Evolutionary conservation across 2,113 vertebrate species (phyloP).

Genomic region (Gymnobelideus leadbeateri): DNA sequence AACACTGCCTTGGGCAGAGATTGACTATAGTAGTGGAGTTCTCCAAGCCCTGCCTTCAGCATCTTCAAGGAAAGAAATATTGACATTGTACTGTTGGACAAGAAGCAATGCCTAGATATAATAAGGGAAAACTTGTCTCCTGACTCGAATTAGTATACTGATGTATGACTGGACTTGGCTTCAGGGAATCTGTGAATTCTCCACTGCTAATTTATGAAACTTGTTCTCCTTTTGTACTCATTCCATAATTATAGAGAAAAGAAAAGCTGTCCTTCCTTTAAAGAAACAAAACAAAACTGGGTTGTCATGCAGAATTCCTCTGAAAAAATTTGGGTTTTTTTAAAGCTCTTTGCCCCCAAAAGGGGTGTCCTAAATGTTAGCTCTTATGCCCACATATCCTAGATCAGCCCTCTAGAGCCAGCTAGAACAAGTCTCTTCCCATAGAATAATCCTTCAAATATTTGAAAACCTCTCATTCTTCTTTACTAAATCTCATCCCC

Average conservation of each 20-base stretch:
- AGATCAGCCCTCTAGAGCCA: neutral
- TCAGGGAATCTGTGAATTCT: neutral
- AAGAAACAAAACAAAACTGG: neutral
- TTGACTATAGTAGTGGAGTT: neutral
- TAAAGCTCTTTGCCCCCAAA: neutral
- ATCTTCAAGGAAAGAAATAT: neutral
- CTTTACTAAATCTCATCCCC: neutral
- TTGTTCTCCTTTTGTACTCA: neutral
- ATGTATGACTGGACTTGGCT: neutral
- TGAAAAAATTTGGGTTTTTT: neutral
- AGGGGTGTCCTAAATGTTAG: neutral
- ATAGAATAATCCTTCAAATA: neutral
- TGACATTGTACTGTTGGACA: neutral
- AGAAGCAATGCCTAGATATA: neutral
- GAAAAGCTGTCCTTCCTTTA: neutral
- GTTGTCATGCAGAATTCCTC: neutral
- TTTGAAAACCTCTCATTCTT: neutral
- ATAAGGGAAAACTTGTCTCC: neutral
- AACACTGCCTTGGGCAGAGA: neutral
- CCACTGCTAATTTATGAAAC: neutral
- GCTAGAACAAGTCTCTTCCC: neutral
- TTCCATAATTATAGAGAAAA: neutral
- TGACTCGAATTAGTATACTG: neutral
- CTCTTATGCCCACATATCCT: neutral
- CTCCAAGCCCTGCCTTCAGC: neutral